Percentiles rank a stretch among this genome's conserved stretches.
Conservation (phyloP, 2,797 vertebrate genomes). For the Aplochiton taeniatus region DNA sequence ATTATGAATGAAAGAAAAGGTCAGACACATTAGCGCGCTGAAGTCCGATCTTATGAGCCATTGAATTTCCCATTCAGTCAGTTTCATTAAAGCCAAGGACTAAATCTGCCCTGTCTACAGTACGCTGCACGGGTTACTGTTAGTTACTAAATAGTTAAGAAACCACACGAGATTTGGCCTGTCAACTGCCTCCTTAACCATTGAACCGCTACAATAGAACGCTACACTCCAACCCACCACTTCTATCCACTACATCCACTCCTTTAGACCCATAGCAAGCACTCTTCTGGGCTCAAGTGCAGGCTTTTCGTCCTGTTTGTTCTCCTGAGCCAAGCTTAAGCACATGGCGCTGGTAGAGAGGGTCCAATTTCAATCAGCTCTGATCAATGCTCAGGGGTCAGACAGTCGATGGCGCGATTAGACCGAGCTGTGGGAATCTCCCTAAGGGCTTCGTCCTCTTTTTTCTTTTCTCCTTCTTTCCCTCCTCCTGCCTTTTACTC, state of each 20-base stretch:
- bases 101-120: no score
- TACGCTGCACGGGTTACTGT: no score
- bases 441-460: slow-evolving; percentile 33
- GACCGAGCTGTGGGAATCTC: slow-evolving; percentile 52
- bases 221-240: neutral
- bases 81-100: no score
- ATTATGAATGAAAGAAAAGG: no score
- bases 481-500: neutral
- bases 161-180: no score
- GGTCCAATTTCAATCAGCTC: slow-evolving; percentile 66
- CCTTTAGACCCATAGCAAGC: no score
- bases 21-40: no score
- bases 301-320: slow-evolving; percentile 20
- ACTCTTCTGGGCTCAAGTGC: no score
- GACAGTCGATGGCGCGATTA: slow-evolving; percentile 46
- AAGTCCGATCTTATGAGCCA: no score
- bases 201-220: neutral
- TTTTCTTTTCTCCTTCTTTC: neutral
- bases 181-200: slow-evolving; percentile 16
- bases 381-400: slow-evolving; percentile 56
- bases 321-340: slow-evolving; percentile 11
- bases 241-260: no score
- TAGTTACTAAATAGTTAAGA: no score
- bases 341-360: slow-evolving; percentile 27
- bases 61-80: no score